A percentile compares a stretch with the other conserved stretches of the same genome.
phyloP scores from a whole-genome alignment of 1,140 invertebrate genomes.

The Steinernema feltiae region DNA sequence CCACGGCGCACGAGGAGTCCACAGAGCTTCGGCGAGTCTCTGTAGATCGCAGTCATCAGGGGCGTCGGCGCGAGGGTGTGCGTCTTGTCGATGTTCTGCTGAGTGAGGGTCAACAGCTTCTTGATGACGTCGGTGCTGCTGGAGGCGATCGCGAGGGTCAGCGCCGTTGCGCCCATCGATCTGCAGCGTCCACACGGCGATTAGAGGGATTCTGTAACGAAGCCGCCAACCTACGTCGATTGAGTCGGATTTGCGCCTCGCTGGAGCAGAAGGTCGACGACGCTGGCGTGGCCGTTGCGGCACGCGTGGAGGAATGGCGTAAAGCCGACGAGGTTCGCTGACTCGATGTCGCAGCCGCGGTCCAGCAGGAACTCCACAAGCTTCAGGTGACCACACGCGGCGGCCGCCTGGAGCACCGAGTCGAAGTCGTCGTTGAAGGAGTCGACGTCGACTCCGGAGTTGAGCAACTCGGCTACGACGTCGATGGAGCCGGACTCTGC shows the following conservation, averaged over 20 bases:
- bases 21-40: constrained; percentile 26
- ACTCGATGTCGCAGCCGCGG: constrained; percentile 92
- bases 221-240: constrained; percentile 60
- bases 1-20: constrained; percentile 22
- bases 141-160: constrained; percentile 91
- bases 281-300: constrained; percentile 94
- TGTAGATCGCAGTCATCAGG: constrained; percentile 34
- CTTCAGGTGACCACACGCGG: constrained; percentile 30
- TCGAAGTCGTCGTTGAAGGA: neutral
- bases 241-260: constrained; percentile 65
- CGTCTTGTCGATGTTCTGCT: constrained; percentile 26
- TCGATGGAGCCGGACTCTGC: neutral
- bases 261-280: constrained; percentile 84
- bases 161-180: constrained; percentile 85
- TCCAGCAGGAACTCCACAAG: constrained; percentile 71
- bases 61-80: constrained; percentile 29
- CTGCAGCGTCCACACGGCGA: constrained; percentile 3
- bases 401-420: constrained; percentile 24
- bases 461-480: neutral
- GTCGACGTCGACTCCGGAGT: neutral
- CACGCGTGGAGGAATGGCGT: constrained; percentile 96
- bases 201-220: neutral
- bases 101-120: constrained; percentile 31
- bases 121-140: constrained; percentile 61
- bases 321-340: constrained; percentile 97